Conservation (phyloP, 2,888 invertebrate genomes). For the Coecobrya sp. region DNA sequence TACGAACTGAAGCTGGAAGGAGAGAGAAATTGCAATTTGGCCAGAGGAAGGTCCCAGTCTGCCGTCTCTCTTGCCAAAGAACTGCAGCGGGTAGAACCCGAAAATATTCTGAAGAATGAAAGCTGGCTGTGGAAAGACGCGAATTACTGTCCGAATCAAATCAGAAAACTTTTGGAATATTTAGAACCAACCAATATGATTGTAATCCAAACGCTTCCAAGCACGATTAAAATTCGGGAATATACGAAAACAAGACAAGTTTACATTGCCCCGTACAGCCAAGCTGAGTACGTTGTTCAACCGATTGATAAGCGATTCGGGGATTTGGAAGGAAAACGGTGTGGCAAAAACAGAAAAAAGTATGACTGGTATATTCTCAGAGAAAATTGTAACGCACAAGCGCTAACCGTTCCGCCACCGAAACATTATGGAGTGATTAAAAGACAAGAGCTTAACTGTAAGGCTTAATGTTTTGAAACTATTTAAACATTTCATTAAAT, state of each 20-base stretch:
- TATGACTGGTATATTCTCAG: background rate
- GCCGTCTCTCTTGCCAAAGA: background rate
- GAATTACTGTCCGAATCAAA: background rate
- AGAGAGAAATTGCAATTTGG: background rate
- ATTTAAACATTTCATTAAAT: background rate
- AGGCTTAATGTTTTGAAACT: background rate
- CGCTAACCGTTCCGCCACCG: background rate
- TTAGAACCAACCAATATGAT: background rate
- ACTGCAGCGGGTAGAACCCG: background rate
- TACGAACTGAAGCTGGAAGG: constrained; percentile 1
- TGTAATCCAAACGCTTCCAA: constrained; percentile 36
- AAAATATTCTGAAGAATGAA: background rate
- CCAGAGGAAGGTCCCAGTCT: background rate
- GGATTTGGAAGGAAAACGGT: background rate
- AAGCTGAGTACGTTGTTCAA: background rate
- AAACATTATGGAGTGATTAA: background rate
- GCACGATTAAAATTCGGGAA: background rate
- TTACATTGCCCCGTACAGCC: too few species aligned
- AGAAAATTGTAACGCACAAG: background rate
- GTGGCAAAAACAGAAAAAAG: background rate
- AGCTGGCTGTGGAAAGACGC: constrained; percentile 25
- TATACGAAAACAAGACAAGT: background rate
- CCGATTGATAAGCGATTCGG: background rate
- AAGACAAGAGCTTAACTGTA: background rate
- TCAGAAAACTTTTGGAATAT: background rate